phyloP scores from a whole-genome alignment of 2,888 invertebrate genomes.

The Sthenelais limicola region DNA sequence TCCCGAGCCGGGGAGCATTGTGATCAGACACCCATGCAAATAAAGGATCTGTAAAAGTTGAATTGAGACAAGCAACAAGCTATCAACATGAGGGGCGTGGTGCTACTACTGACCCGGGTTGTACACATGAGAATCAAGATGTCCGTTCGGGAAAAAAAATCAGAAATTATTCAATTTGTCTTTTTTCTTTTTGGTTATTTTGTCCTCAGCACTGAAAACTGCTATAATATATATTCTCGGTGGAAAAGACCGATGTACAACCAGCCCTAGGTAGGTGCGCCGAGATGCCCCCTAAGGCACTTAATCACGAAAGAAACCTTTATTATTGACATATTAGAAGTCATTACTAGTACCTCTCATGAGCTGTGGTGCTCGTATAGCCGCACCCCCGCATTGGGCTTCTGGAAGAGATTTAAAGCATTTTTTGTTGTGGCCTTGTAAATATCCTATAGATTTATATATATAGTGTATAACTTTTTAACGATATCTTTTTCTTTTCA shows the following conservation, averaged over 20 bases:
- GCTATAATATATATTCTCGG: too few relatives aligned
- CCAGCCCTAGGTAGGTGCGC: slow-evolving; percentile 22
- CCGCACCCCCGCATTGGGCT: slow-evolving; percentile 39
- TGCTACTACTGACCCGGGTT: slow-evolving; percentile 37
- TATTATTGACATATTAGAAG: slow-evolving; percentile 12
- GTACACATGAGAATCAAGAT: slow-evolving; percentile 34
- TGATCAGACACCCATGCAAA: slow-evolving; percentile 39
- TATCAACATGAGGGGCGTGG: slow-evolving; percentile 36
- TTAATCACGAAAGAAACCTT: slow-evolving; percentile 33
- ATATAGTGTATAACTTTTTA: too few relatives aligned
- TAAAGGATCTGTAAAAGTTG: slow-evolving; percentile 36
- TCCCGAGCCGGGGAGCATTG: slow-evolving; percentile 28
- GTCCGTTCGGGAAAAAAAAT: too few relatives aligned
- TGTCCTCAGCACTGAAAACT: too few relatives aligned
- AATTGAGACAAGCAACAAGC: slow-evolving; percentile 40
- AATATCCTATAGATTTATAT: too few relatives aligned
- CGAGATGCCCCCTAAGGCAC: slow-evolving; percentile 31
- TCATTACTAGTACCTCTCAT: slow-evolving; percentile 34
- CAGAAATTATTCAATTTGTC: too few relatives aligned
- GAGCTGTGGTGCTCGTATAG: slow-evolving; percentile 39
- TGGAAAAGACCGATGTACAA: too few relatives aligned
- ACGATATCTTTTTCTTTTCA: too few relatives aligned
- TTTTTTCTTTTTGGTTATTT: too few relatives aligned
- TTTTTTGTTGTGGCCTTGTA: slow-evolving; percentile 39
- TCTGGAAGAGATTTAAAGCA: slow-evolving; percentile 38